Percentiles rank a stretch among this genome's conserved stretches.
Evolutionary conservation across 2,888 invertebrate genomes (phyloP).

Genomic region (Mythimna impura): DNA sequence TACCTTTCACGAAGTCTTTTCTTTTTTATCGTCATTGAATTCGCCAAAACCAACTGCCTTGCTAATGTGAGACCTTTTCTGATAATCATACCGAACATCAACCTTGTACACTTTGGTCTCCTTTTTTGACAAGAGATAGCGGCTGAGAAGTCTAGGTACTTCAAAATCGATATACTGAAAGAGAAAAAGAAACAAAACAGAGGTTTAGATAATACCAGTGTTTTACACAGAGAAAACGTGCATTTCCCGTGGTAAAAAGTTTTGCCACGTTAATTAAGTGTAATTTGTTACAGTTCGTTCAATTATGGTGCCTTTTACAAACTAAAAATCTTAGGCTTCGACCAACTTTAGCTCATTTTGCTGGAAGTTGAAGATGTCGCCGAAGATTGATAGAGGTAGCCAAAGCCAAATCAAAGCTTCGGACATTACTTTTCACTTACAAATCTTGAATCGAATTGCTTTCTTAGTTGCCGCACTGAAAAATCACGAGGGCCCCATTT

Average conservation of each 20-base stretch:
- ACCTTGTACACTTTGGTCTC: conserved; percentile 71
- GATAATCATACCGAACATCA: conserved; percentile 67
- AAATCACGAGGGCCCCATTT: conserved; percentile 77
- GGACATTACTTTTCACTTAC: conserved; percentile 59
- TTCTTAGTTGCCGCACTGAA: conserved; percentile 70
- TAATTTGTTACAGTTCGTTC: too few relatives aligned
- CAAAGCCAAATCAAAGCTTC: too few relatives aligned
- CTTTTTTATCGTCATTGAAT: conserved; percentile 25
- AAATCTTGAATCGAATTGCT: conserved; percentile 72
- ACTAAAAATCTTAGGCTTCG: too few relatives aligned
- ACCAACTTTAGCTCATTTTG: too few relatives aligned
- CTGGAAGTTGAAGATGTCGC: too few relatives aligned
- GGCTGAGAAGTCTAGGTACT: conserved; percentile 70
- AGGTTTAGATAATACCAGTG: not conserved
- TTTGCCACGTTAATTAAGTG: too few relatives aligned
- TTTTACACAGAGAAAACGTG: too few relatives aligned
- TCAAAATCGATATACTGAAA: conserved; percentile 74
- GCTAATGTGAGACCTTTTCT: conserved; percentile 16
- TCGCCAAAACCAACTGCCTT: conserved; percentile 39
- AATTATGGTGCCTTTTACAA: too few relatives aligned
- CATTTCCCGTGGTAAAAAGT: too few relatives aligned
- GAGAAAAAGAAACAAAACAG: not conserved
- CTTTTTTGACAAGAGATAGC: conserved; percentile 69
- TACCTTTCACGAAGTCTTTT: conserved; percentile 13
- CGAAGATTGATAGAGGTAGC: too few relatives aligned